Conservation (phyloP, 2,113 vertebrate species). For the Myiagra hebetior region DNA sequence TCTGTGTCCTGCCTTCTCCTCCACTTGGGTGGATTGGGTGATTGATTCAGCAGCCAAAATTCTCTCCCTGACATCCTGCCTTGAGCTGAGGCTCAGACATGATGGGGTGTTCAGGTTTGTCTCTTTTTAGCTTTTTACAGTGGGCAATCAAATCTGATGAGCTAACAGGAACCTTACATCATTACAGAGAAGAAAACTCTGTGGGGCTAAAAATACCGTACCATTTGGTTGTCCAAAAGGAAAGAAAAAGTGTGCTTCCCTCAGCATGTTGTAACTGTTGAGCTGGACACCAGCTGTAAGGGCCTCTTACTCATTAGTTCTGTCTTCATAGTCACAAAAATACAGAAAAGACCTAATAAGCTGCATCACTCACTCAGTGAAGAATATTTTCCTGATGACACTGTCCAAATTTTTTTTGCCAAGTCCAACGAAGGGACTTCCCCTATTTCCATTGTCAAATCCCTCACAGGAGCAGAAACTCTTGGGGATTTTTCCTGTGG, state of each 20-base stretch:
- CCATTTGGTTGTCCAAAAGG: not conserved
- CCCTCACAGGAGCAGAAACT: not conserved
- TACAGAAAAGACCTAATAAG: not conserved
- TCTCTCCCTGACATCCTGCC: not conserved
- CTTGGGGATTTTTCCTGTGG: not conserved
- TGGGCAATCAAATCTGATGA: not conserved
- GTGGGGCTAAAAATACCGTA: not conserved
- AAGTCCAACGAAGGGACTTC: not conserved
- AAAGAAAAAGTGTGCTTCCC: not conserved
- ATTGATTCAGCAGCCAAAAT: not conserved
- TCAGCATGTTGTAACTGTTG: not conserved
- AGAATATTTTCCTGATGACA: slow-evolving; percentile 16
- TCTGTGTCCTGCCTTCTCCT: not conserved
- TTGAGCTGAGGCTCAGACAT: not conserved
- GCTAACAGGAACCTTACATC: not conserved
- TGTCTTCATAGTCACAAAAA: not conserved
- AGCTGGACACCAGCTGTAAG: not conserved
- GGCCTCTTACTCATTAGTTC: slow-evolving; percentile 14
- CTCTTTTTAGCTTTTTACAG: not conserved
- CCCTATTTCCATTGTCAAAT: not conserved
- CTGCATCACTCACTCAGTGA: not conserved
- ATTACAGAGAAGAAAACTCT: not conserved
- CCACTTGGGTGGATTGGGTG: not conserved
- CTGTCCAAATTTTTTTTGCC: not conserved
- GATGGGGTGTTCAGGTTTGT: not conserved